Evolutionary conservation across 2,113 vertebrate genomes (phyloP), one percentile per base, ranked within the genome.

Genomic region (Phrynosoma platyrhinos): DNA sequence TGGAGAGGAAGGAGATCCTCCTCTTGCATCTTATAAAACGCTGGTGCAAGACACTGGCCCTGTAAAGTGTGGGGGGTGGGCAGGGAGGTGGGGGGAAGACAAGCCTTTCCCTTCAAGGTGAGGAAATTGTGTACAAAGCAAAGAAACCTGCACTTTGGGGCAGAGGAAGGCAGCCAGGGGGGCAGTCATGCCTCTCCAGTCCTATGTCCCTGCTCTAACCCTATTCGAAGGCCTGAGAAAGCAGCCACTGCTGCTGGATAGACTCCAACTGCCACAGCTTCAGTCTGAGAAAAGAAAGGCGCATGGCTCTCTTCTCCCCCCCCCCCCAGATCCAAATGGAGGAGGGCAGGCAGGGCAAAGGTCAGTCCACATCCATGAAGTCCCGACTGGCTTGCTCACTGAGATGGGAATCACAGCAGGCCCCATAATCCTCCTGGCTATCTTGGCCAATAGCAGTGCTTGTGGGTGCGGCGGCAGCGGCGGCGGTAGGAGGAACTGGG

Each of bases 331-430:
- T 5, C 14, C 23, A 25, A n/a, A 40, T 25, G 58, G 80, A 88
- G 80, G 32, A 66, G 21, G 58, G 21, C 2, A n/a, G 23, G 55
- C 20, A 6, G 25, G 78, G 30, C 13, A 25, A 42, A 9, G 69
- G 55, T 95, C 86, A 94, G 78, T 96, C 95, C 80, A 94, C 72
- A 55, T 94, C 95, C 94, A 95, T 93, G 53, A 77, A 90, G 52
- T 96, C 95, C 53, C 82, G 69, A 25, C 30, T 55, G 1, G 14
- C 9, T 83, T 77, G 81, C 42, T 92, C 79, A 90, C 82, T 5
- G 83, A 68, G n/a, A 89, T 86, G 16, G 86, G 80, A 58, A 93
- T 71, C 83, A 94, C 58, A 88, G 95, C 85, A 66, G 89, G 80
- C 72, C 23, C 40, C 42, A 3, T n/a, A 40, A n/a, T 77, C 80